Base-by-base conservation (phyloP, 2,888 invertebrate genomes). In the Caenorhabditis japonica region DNA sequence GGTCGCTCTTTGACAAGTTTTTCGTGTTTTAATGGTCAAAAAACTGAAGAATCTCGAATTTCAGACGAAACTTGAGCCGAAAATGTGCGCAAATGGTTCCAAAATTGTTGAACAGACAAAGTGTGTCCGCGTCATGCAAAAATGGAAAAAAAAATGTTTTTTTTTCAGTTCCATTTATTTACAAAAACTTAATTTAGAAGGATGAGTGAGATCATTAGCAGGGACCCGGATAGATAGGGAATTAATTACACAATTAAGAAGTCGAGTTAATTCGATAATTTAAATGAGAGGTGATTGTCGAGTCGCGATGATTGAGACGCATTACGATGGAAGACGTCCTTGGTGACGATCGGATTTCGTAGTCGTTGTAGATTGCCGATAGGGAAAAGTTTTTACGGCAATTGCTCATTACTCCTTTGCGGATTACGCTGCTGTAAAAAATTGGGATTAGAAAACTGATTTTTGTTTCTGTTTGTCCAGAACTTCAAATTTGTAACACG, bases 311-410 rank as follows among this genome's bases (percentile, higher is more conserved):
- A 33, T 62, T 74, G 21, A 68, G 43, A 7, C 46, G 39, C 46
- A 73, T 44, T 12, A 69, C 56, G 21, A 68, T 51, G 27, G 49
- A 49, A 2, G 68, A 69, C 12, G 53, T 52, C 49, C 52, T 36
- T 21, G 68, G 61, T 34, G 74, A 74, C 13, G 75, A 81, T 52
- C 80, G 55, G 53, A 75, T 58, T 56, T 83, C 83, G 44, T 81
- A 83, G 43, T 83, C 83, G 43, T 77, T 69, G 55, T 83, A 83
- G 43, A 81, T 74, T 2, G 79, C 78, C 4, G 81, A 81, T 1
- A 81, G 56, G 8, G 75, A 75, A 56, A 80, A 72, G 19, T 76
- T 73, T 51, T 80, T 81, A 17, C 77, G 68, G 49, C 78, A 77
- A 44, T 78, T 77, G 8, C 62, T 62, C 21, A 83, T 49, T 0